Conservation (phyloP, 1,140 invertebrate species). For the Anagrus nilaparvatae region DNA sequence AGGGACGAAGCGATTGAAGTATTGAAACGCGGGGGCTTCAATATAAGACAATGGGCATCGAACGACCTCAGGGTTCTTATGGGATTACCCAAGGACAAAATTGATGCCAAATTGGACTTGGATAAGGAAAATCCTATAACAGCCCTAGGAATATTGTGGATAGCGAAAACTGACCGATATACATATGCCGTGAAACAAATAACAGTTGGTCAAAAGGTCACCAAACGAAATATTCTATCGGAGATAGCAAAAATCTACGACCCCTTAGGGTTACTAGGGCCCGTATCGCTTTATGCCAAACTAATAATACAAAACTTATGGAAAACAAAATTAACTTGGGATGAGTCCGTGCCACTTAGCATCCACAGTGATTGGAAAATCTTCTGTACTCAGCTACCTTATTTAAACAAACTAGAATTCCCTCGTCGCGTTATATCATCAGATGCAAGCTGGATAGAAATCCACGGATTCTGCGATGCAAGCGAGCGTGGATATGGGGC, state of each 20-base stretch:
- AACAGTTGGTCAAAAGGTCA: constrained; percentile 19
- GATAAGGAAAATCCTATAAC: constrained; percentile 6
- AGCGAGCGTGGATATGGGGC: constrained; percentile 5
- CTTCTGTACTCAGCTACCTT: neutral
- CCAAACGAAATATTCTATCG: constrained; percentile 1
- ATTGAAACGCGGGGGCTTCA: constrained; percentile 8
- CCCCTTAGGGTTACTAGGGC: constrained; percentile 15
- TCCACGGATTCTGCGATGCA: constrained; percentile 13
- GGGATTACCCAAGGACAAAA: constrained; percentile 23
- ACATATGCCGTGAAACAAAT: neutral
- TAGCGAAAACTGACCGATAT: constrained; percentile 17
- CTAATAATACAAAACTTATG: constrained; percentile 27
- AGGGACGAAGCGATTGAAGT: constrained; percentile 6
- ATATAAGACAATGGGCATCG: constrained; percentile 14
- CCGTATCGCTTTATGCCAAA: constrained; percentile 17
- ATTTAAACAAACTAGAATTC: neutral
- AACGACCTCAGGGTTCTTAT: neutral
- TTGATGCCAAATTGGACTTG: neutral
- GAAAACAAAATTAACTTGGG: constrained; percentile 24
- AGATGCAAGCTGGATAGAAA: neutral
- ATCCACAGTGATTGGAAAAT: neutral
- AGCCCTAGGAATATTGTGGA: constrained; percentile 25
- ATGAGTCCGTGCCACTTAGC: constrained; percentile 21
- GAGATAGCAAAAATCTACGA: constrained; percentile 7
- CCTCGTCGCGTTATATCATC: neutral